Conservation (phyloP, 2,797 vertebrate species). For the Spondyliosoma cantharus region DNA sequence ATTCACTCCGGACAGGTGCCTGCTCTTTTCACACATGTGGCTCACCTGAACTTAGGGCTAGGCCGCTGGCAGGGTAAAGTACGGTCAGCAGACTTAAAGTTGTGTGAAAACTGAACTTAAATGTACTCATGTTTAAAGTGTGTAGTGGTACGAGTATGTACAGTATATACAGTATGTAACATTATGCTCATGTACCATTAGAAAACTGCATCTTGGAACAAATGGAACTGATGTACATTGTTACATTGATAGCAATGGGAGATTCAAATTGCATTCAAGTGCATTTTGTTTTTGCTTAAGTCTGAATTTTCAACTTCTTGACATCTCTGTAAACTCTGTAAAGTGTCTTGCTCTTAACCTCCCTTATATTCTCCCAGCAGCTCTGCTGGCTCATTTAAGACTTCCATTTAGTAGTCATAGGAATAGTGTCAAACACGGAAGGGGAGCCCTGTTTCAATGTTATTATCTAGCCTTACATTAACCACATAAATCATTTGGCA, state of each 20-base stretch:
- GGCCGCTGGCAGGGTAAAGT: no score
- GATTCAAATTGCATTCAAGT: not conserved
- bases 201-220: not conserved
- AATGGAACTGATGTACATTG: not conserved
- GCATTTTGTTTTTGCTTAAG: conserved; percentile 6
- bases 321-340: not conserved
- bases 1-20: no score
- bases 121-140: conserved; percentile 23
- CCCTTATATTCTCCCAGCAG: conserved; percentile 24
- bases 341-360: not conserved
- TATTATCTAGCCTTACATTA: conserved; percentile 46
- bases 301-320: not conserved
- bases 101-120: not conserved
- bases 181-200: not conserved
- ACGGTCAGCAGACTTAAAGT: not conserved
- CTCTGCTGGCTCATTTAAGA: no score
- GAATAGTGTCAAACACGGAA: not conserved
- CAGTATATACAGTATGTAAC: not conserved
- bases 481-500: conserved; percentile 3
- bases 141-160: not conserved
- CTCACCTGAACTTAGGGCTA: no score
- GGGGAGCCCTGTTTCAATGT: conserved; percentile 8
- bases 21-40: no score
- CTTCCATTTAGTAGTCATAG: not conserved
- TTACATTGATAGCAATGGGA: no score